Conservation (phyloP, 2,797 vertebrate genomes). For the Sphaeramia orbicularis region DNA sequence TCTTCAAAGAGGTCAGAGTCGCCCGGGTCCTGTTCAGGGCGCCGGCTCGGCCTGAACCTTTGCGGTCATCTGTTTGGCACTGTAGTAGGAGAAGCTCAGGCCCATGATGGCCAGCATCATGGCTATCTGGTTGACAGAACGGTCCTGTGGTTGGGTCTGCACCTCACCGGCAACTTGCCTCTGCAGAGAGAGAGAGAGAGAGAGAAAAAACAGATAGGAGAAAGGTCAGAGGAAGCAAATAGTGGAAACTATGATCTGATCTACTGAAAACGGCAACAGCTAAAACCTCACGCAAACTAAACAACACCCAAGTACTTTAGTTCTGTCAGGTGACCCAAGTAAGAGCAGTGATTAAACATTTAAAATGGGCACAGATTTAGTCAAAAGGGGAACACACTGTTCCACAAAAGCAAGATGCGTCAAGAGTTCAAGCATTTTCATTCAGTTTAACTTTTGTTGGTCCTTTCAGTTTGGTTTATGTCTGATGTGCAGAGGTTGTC, state of each 20-base stretch:
- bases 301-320: background rate
- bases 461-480: too few relatives aligned
- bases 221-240: slow-evolving; percentile 38
- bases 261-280: too few relatives aligned
- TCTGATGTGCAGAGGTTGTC: too few relatives aligned
- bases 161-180: slow-evolving; percentile 92
- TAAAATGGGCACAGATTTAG: slow-evolving; percentile 1
- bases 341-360: slow-evolving; percentile 53
- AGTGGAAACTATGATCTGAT: background rate
- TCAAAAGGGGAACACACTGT: slow-evolving; percentile 42
- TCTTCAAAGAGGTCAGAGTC: background rate
- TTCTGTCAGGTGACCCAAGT: slow-evolving; percentile 9
- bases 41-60: slow-evolving; percentile 70
- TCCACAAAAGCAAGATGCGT: too few relatives aligned
- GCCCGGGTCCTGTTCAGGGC: slow-evolving; percentile 65
- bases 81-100: slow-evolving; percentile 93
- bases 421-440: too few relatives aligned
- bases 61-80: slow-evolving; percentile 90
- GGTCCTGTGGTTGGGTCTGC: slow-evolving; percentile 86
- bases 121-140: slow-evolving; percentile 89
- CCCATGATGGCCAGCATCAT: slow-evolving; percentile 93
- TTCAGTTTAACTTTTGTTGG: too few relatives aligned
- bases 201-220: too few relatives aligned
- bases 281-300: too few relatives aligned
- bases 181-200: slow-evolving; percentile 70